Evolutionary conservation across 1,140 invertebrate species (phyloP).

Genomic region (Agrilus planipennis): DNA sequence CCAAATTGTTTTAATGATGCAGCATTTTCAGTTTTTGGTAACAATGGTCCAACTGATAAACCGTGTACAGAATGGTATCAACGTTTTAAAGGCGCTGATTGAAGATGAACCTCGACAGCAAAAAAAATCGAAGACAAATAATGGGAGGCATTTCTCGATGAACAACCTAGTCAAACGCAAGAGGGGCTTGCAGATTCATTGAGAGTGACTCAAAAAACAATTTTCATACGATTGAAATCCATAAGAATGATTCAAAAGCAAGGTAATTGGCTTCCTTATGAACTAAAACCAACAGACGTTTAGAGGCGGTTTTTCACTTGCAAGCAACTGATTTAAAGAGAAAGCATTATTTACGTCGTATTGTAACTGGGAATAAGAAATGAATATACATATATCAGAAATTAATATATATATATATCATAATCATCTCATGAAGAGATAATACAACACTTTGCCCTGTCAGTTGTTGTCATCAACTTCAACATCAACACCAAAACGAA

Average conservation of each 20-base stretch:
- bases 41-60: not conserved
- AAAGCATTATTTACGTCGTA: too few relatives aligned
- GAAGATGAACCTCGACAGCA: not conserved
- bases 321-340: too few relatives aligned
- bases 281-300: slow-evolving; percentile 19
- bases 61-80: slow-evolving; percentile 2
- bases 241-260: slow-evolving; percentile 23
- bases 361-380: too few relatives aligned
- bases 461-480: too few relatives aligned
- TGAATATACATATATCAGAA: too few relatives aligned
- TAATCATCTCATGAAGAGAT: too few relatives aligned
- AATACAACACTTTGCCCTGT: too few relatives aligned
- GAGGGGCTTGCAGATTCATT: slow-evolving; percentile 7
- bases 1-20: too few relatives aligned
- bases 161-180: slow-evolving; percentile 3
- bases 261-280: slow-evolving; percentile 23
- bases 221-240: slow-evolving; percentile 5
- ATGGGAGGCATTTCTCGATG: slow-evolving; percentile 3
- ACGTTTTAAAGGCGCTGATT: slow-evolving; percentile 7
- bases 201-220: slow-evolving; percentile 1
- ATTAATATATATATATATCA: too few relatives aligned
- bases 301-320: slow-evolving; percentile 15
- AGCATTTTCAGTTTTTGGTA: not conserved
- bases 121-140: slow-evolving; percentile 1
- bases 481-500: too few relatives aligned